Base-by-base conservation (phyloP, 2,797 vertebrate species). In the Coilia nasus region DNA sequence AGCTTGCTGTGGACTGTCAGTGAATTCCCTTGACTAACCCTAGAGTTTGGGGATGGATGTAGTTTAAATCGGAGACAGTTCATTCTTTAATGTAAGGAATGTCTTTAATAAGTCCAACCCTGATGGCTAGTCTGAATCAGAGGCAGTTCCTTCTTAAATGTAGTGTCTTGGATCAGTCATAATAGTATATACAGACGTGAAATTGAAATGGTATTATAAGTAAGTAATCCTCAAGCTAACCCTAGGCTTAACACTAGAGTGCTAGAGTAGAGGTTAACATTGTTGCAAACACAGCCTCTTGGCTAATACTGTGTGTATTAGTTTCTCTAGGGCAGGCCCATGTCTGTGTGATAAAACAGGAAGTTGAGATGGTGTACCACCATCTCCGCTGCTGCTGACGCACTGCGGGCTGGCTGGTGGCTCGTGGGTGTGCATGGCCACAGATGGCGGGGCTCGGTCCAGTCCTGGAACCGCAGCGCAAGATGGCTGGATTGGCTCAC, bases 391-490 rank as follows among this genome's bases (percentile, higher is more conserved):
- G 87, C 87, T 88, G 87, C 90, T 88, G 87, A 88, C 84, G 85
- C 86, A 89, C 84, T 87, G 87, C 91, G 83, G 86, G 90, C 92
- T 94, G 93, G 93, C 94, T 90, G 86, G 87, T 86, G 89, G 87
- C 84, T 90, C 93, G 90, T 83, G 89, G 83, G 87, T 91, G 91
- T 92, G 91, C 89, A 89, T 91, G 88, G 92, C 91, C 93, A 93
- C 95, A 96, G 94, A 95, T 95, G 95, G 94, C 90, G 88, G 88
- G 85, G 91, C 88, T 86, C 84, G 88, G 92, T 93, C 93, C 93
- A 94, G 93, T 93, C 92, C 92, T 91, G 88, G 93, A 94, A 92
- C 86, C 90, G 91, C 92, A 90, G 91, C 91, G 93, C 93, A 93
- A 94, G 94, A 94, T 92, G 94, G 86, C 93, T 94, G 94, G 93